Evolutionary conservation across 2,797 vertebrate species (phyloP).

Genomic region (Lophura swinhoii): DNA sequence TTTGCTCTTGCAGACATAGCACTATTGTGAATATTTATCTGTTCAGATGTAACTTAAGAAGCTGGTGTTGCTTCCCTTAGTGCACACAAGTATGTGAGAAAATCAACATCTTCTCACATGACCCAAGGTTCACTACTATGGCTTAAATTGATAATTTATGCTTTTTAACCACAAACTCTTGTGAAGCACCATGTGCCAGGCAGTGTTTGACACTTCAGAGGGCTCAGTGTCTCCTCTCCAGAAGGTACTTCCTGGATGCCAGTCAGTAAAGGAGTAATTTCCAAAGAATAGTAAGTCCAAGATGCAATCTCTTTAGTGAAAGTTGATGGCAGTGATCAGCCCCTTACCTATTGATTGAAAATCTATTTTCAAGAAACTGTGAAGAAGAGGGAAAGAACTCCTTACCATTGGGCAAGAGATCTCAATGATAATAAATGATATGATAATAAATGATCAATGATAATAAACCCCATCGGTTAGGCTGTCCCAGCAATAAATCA

Average conservation of each 20-base stretch:
- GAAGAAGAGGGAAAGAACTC: neutral
- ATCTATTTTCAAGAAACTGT: neutral
- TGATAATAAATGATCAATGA: too few species aligned
- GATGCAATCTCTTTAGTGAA: neutral
- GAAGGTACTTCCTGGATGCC: neutral
- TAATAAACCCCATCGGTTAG: neutral
- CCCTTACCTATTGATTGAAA: neutral
- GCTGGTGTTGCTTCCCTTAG: fast-evolving
- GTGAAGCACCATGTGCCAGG: neutral
- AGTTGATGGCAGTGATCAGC: neutral
- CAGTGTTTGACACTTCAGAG: fast-evolving
- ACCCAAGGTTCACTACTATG: neutral
- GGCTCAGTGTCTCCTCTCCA: neutral
- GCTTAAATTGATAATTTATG: neutral
- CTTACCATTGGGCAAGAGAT: neutral
- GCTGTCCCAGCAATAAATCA: neutral
- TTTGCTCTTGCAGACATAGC: neutral
- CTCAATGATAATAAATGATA: neutral
- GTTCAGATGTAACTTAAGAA: neutral
- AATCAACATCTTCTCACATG: neutral
- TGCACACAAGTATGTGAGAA: fast-evolving
- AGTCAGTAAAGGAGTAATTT: neutral
- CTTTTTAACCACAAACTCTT: neutral
- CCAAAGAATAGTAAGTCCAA: neutral
- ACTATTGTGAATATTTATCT: neutral